Conservation (phyloP, 2,113 vertebrate genomes). For the Carollia perspicillata region DNA sequence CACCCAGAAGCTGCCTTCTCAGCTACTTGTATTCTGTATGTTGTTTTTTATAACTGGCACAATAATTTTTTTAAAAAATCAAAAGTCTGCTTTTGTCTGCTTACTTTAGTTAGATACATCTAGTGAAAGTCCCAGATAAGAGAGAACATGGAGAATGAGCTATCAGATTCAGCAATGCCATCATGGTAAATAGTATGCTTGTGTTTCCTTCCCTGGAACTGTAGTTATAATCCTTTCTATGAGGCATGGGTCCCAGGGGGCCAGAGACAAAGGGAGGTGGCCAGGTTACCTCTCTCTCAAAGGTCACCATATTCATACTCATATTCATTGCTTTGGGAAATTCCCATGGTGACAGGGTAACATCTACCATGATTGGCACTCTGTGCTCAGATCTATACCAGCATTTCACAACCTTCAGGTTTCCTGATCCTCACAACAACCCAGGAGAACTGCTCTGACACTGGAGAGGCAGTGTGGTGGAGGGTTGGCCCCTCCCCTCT, state of each 20-base stretch:
- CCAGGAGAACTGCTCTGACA: not conserved
- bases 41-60: not conserved
- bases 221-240: not conserved
- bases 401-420: not conserved
- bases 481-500: not conserved
- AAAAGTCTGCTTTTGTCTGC: not conserved
- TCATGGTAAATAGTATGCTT: not conserved
- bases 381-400: not conserved
- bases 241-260: not conserved
- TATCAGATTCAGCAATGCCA: fast-evolving
- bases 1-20: not conserved
- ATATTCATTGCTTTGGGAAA: not conserved
- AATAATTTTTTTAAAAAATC: not conserved
- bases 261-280: not conserved
- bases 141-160: not conserved
- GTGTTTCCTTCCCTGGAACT: not conserved
- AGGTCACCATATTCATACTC: not conserved
- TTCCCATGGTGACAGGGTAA: not conserved
- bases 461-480: fast-evolving
- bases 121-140: not conserved
- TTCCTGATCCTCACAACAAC: not conserved
- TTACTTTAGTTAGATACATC: not conserved
- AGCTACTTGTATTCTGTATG: not conserved
- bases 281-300: not conserved
- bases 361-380: too few species aligned